Evolutionary conservation across 2,113 vertebrate genomes (phyloP), one percentile per base, ranked within the genome.

Genomic region (Camelus dromedarius): DNA sequence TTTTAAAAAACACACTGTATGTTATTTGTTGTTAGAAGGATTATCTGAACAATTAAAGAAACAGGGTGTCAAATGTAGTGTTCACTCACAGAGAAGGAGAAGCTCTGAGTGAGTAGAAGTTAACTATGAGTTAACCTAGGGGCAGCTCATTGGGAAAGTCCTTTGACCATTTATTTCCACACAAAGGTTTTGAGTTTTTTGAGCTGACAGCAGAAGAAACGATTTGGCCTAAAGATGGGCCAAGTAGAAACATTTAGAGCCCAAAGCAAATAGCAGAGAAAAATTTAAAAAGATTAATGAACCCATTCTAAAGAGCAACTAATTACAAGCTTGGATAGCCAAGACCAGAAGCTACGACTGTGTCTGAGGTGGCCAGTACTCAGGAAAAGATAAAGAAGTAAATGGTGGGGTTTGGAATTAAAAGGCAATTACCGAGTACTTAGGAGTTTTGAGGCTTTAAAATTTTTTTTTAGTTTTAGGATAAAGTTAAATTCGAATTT

Each of bases 321-420:
- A 96, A 96, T 96, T 96, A 95, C 72, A 97, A 96, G 81, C 85
- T 91, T 97, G 93, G 70, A n/a, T 94, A 96, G 60, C 76, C 62
- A 32, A 95, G 76, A 48, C 66, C 24, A 66, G 88, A 88, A 94
- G 72, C 77, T 79, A 64, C 70, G 70, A 60, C 80, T 76, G 22
- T 69, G 32, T 91, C 70, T 64, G 56, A 52, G 72, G 76, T 72
- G 38, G 72, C 50, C 20, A 67, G 60, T 30, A 52, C 48, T 54
- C 81, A 66, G 70, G 38, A 95, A 6, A 85, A 96, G 56, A 69
- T 88, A 72, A 92, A 90, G 88, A 80, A 95, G 70, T 15, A 96
- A 97, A 95, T 81, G 32, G 52, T 72, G 67, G 28, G 67, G 28
- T 89, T 76, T 81, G 62, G 67, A 96, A 96, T 96, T 96, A 91